Evolutionary conservation across 2,888 invertebrate genomes (phyloP).

Genomic region (Pammene aurita): DNA sequence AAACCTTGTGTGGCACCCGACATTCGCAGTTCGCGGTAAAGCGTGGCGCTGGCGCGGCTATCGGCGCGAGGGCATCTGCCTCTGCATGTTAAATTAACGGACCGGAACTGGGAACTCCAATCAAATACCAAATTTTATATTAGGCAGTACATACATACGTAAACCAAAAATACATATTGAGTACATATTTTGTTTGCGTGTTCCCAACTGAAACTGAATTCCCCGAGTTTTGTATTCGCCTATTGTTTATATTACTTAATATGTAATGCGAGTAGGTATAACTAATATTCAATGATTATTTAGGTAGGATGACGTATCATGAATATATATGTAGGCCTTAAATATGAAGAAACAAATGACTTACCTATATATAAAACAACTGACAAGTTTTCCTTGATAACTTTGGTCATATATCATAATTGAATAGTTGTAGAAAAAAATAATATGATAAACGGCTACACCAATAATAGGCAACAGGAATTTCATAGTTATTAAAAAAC

Average conservation of each 20-base stretch:
- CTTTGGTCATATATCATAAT: too few relatives aligned
- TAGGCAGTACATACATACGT: conserved; percentile 48
- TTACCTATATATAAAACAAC: too few relatives aligned
- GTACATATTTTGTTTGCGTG: conserved; percentile 51
- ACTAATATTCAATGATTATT: not conserved
- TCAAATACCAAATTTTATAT: conserved; percentile 65
- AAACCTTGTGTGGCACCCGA: conserved; percentile 42
- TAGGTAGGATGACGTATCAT: not conserved
- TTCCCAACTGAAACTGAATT: conserved; percentile 56
- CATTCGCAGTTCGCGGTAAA: conserved; percentile 52
- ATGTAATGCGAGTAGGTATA: not conserved
- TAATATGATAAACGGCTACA: too few relatives aligned
- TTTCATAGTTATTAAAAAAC: too few relatives aligned
- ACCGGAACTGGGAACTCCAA: conserved; percentile 64
- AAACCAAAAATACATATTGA: conserved; percentile 48
- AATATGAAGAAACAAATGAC: too few relatives aligned
- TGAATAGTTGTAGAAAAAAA: too few relatives aligned
- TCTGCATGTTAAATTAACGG: conserved; percentile 71
- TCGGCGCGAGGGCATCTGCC: conserved; percentile 64
- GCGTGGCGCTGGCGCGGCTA: conserved; percentile 56
- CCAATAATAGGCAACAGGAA: too few relatives aligned
- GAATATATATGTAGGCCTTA: too few relatives aligned
- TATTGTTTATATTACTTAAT: not conserved
- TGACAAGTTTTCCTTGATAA: too few relatives aligned
- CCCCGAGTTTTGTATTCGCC: conserved; percentile 22